phyloP scores from a whole-genome alignment of 2,888 invertebrate genomes.

The Leucozona laternaria region DNA sequence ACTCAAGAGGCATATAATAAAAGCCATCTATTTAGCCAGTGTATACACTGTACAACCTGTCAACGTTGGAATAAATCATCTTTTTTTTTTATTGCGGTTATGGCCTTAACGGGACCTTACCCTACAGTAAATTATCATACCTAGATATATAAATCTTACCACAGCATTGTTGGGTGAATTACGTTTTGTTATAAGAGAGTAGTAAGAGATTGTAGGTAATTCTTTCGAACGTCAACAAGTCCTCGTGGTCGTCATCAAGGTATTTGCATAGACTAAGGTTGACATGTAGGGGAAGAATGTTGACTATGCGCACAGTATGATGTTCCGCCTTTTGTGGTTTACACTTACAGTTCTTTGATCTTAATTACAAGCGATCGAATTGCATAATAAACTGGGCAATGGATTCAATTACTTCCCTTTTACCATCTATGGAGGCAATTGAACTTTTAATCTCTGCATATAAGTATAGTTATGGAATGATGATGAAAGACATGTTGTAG shows the following conservation, averaged over 20 bases:
- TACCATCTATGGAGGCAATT: constrained; percentile 55
- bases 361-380: constrained; percentile 71
- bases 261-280: constrained; percentile 58
- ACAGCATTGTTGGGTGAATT: constrained; percentile 49
- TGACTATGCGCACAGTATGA: constrained; percentile 49
- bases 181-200: neutral
- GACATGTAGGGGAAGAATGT: constrained; percentile 72
- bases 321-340: constrained; percentile 71
- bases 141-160: constrained; percentile 22
- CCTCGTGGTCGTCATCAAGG: constrained; percentile 46
- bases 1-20: constrained; percentile 19
- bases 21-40: constrained; percentile 59
- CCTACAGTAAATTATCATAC: constrained; percentile 52
- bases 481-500: neutral
- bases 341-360: constrained; percentile 75
- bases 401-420: constrained; percentile 62
- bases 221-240: constrained; percentile 48
- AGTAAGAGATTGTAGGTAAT: constrained; percentile 4
- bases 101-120: constrained; percentile 74
- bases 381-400: constrained; percentile 73
- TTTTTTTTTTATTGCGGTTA: constrained; percentile 54
- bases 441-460: constrained; percentile 43
- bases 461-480: neutral
- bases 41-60: constrained; percentile 60
- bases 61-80: constrained; percentile 71